phyloP scores from a whole-genome alignment of 92 coral and sea anemone genomes.

The Epizoanthus fatuus region DNA sequence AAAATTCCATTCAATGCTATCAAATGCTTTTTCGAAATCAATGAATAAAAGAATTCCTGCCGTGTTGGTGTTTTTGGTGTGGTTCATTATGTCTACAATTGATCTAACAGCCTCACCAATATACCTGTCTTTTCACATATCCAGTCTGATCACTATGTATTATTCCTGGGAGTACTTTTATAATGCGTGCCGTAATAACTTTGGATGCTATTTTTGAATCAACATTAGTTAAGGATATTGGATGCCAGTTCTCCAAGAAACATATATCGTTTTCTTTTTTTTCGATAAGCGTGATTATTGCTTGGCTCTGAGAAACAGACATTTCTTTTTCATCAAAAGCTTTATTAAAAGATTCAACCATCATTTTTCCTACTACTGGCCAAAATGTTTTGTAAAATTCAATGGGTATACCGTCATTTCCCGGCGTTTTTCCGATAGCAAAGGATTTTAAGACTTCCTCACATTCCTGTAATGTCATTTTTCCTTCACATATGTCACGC shows the following conservation, averaged over 20 bases:
- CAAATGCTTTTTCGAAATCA: background rate
- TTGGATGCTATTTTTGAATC: too few species aligned
- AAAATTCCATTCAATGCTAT: too few species aligned
- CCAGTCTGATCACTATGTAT: too few species aligned
- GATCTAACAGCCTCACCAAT: too few species aligned
- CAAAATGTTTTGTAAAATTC: background rate
- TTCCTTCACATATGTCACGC: conserved; percentile 8
- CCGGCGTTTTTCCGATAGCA: background rate
- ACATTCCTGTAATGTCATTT: background rate
- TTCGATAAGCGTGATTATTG: background rate
- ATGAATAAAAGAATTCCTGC: background rate
- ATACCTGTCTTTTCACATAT: too few species aligned
- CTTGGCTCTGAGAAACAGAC: background rate
- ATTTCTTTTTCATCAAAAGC: too few species aligned
- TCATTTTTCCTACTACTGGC: background rate
- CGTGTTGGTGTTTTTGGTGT: background rate
- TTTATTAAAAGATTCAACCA: background rate
- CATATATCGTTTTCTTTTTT: background rate
- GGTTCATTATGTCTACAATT: background rate
- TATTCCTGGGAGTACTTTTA: too few species aligned
- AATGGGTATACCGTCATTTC: background rate
- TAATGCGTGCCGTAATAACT: too few species aligned
- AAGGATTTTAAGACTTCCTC: background rate
- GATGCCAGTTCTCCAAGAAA: background rate
- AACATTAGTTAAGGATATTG: background rate